Base-by-base conservation (phyloP, 1,140 invertebrate species). In the Aricia agestis region DNA sequence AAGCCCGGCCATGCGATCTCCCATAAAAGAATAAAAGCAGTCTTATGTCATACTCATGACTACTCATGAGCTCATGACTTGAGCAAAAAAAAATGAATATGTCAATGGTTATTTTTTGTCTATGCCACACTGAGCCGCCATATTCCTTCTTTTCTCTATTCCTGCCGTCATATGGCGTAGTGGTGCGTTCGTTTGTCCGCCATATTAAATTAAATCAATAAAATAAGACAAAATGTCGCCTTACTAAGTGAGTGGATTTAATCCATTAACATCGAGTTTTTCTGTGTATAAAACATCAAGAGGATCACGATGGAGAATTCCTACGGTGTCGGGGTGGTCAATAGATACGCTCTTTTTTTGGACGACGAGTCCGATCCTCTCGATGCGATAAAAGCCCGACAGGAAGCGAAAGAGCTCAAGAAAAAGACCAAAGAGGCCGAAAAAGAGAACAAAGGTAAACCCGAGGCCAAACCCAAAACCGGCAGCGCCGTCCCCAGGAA, bases 311-410 rank as follows among this genome's bases (percentile, higher is more conserved):
- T 98, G 97, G 97, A 98, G 93, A 96, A 95, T 93, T 94, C 95
- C 84, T 98, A 98, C 94, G 98, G 97, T 87, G 96, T 98, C 90
- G 96, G 96, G 79, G 95, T 97, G 77, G 95, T 95, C 83, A 99
- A 99, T 93, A 96, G 98, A 93, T 98, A 97, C 93, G 96, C 95
- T 91, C 94, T 98, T 91, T 97, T 98, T 91, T 94, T 98, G 87
- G 96, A 96, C 89, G 96, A 97, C 92, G 95, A 95, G 86, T 94
- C 95, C 86, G 97, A 98, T 94, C 97, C 97, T 76, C 93, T 97
- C 87, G 97, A 98, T 93, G 95, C 96, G 86, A 91, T 97, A 84
- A 95, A 96, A 93, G 93, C 94, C 80, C 94, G 95, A 88, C 95
- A 96, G 92, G 94, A 94, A 81, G 95, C 95, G 81, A 96, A 95